These are phyloP conservation scores for Drosophila erecta DNA, from an alignment of 1,140 invertebrate genomes.

Conservation along the genomic window DNA sequence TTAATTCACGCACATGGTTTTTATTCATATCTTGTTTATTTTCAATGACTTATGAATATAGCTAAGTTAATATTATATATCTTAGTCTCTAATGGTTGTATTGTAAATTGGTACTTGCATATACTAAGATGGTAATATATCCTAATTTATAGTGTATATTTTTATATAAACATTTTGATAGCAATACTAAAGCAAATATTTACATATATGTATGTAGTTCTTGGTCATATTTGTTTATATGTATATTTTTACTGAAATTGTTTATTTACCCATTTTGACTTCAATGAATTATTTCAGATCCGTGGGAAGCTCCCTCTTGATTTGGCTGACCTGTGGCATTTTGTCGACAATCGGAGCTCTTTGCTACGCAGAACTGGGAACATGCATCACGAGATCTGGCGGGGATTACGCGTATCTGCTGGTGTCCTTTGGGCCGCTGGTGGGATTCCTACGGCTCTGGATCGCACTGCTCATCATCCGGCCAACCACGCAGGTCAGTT, in stretches of 20 bases:
- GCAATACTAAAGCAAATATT: too few species aligned
- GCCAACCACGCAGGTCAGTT: conserved; percentile 88
- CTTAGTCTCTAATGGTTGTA: too few species aligned
- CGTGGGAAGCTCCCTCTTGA: conserved; percentile 89
- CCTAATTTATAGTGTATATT: too few species aligned
- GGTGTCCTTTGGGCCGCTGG: conserved; percentile 94
- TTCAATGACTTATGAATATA: too few species aligned
- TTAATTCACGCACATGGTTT: background rate
- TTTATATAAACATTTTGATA: background rate
- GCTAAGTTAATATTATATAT: too few species aligned
- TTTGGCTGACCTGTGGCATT: conserved; percentile 91
- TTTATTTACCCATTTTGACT: conserved; percentile 4
- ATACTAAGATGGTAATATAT: too few species aligned
- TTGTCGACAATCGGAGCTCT: conserved; percentile 91
- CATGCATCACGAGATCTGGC: conserved; percentile 92
- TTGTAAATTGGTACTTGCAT: too few species aligned
- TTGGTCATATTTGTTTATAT: background rate
- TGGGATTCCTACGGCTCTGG: conserved; percentile 95
- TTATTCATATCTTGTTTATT: too few species aligned
- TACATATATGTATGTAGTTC: background rate
- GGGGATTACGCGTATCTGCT: conserved; percentile 96
- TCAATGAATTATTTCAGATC: conserved; percentile 85
- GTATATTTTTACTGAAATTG: background rate
- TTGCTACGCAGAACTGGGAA: conserved; percentile 94
- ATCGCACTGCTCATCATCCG: conserved; percentile 93